Percentiles rank a stretch among this genome's conserved stretches.
These are phyloP conservation scores for Pelodiscus sinensis DNA, from an alignment of 2,113 vertebrate genomes.

Conservation along the genomic window DNA sequence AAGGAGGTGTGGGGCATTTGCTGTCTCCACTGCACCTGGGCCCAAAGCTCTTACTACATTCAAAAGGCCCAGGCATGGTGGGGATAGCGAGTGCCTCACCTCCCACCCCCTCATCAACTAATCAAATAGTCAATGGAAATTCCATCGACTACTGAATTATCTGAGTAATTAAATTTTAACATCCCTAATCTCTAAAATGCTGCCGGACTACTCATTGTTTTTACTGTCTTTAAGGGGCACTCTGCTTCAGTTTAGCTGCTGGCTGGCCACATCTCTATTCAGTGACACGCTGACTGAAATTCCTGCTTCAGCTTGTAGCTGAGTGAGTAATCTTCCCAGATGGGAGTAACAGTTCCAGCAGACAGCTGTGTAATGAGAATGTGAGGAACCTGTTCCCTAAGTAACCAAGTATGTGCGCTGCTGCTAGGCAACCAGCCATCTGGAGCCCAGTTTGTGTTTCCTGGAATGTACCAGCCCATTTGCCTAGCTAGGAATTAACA, in stretches of 20 bases:
- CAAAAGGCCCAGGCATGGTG: too few species aligned
- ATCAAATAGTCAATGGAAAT: too few species aligned
- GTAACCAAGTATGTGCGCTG: neutral
- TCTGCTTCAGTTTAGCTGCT: neutral
- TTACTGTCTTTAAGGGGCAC: neutral
- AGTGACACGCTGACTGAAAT: neutral
- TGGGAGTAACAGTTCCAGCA: neutral
- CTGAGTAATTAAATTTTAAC: too few species aligned
- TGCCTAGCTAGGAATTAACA: neutral
- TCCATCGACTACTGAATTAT: too few species aligned
- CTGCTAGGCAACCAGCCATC: neutral
- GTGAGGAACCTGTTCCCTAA: neutral
- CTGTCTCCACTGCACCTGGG: too few species aligned
- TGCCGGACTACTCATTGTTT: too few species aligned
- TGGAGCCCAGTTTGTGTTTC: neutral
- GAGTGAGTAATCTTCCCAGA: constrained; percentile 15
- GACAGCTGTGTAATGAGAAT: neutral
- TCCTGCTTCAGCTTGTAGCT: neutral
- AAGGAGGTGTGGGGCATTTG: too few species aligned
- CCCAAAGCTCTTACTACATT: too few species aligned
- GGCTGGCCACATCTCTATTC: neutral
- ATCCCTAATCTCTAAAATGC: too few species aligned
- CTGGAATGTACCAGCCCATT: neutral
- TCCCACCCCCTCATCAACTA: too few species aligned
- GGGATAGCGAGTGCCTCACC: too few species aligned